Evolutionary conservation across 2,888 invertebrate species (phyloP).

Genomic region (Trissolcus brochymenae): DNA sequence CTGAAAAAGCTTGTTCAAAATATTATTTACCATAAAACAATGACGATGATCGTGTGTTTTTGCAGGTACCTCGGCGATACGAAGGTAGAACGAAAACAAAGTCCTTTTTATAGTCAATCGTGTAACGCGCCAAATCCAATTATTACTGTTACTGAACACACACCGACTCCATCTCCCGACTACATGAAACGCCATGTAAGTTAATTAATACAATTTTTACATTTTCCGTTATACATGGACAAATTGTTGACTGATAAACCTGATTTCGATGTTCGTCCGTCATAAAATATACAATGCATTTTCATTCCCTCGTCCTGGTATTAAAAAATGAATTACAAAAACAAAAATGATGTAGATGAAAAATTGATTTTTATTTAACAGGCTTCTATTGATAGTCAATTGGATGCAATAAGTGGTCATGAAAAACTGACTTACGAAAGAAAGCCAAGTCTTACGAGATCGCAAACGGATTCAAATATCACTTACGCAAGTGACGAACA

Average conservation of each 20-base stretch:
- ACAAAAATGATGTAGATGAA: not conserved
- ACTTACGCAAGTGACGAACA: conserved; percentile 91
- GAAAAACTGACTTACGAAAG: conserved; percentile 80
- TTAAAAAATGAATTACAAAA: not conserved
- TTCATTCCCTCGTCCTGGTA: no score
- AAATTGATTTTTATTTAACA: conserved; percentile 67
- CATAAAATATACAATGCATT: no score
- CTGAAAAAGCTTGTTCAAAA: no score
- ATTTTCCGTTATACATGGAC: no score
- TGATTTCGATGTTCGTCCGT: no score
- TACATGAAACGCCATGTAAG: conserved; percentile 87
- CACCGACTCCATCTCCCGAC: conserved; percentile 93
- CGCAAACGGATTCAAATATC: conserved; percentile 95
- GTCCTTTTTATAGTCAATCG: conserved; percentile 78
- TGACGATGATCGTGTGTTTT: conserved; percentile 23
- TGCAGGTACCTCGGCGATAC: conserved; percentile 85
- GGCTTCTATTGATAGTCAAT: conserved; percentile 91
- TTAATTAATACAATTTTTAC: conserved; percentile 6
- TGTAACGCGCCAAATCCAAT: conserved; percentile 91
- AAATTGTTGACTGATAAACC: no score
- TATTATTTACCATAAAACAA: no score
- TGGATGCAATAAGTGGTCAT: conserved; percentile 83
- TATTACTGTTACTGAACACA: conserved; percentile 97
- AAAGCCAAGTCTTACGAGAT: conserved; percentile 86
- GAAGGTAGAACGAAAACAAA: conserved; percentile 81